Percentiles rank a stretch among this genome's conserved stretches.
phyloP scores from a whole-genome alignment of 2,113 vertebrate species.

The Seriola aureovittata region DNA sequence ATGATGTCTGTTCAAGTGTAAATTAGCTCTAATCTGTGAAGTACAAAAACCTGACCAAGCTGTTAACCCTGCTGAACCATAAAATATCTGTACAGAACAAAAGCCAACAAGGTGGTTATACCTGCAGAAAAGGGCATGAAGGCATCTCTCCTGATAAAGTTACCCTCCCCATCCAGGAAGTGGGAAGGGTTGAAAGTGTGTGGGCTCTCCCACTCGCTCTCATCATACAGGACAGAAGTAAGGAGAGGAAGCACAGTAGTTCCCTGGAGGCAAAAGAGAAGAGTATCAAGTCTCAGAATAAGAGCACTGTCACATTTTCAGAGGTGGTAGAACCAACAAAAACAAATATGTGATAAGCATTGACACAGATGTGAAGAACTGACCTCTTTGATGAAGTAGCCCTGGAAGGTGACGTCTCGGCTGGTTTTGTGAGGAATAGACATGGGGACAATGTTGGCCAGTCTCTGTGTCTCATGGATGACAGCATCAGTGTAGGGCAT shows the following conservation, averaged over 20 bases:
- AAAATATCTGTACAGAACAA: background rate
- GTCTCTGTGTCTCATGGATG: constrained; percentile 82
- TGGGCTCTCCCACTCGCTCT: constrained; percentile 80
- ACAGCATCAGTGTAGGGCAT: constrained; percentile 80
- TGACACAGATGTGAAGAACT: background rate
- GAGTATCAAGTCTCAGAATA: background rate
- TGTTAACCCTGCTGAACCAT: background rate
- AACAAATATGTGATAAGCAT: background rate
- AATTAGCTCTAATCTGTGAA: background rate
- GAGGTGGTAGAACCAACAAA: background rate
- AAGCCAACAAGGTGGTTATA: constrained; percentile 17
- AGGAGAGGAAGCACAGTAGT: constrained; percentile 79
- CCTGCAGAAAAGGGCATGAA: constrained; percentile 84
- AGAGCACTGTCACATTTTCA: background rate
- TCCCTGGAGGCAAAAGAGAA: constrained; percentile 55
- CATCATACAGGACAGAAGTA: constrained; percentile 78
- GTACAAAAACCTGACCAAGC: background rate
- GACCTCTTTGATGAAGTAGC: constrained; percentile 64
- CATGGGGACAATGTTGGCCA: constrained; percentile 73
- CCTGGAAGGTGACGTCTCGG: constrained; percentile 68
- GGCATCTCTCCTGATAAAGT: constrained; percentile 75
- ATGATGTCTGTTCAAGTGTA: background rate
- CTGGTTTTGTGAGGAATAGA: constrained; percentile 64
- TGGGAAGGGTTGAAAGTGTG: constrained; percentile 78
- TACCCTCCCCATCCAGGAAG: constrained; percentile 78